Evolutionary conservation across 1,140 invertebrate species (phyloP).

Genomic region (Pantala flavescens): DNA sequence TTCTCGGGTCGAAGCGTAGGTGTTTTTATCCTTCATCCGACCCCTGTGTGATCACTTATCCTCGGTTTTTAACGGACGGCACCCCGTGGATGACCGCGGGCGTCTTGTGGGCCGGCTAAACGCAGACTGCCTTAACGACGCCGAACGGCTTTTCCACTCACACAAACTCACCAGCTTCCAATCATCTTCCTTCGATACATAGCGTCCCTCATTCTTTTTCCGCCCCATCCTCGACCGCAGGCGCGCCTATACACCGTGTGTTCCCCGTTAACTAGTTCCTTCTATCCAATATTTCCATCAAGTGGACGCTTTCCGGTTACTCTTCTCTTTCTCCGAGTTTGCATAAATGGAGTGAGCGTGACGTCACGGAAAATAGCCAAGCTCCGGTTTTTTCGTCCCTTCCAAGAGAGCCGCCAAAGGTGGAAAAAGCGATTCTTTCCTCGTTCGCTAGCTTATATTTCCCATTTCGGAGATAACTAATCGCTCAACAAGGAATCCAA

Average conservation of each 20-base stretch:
- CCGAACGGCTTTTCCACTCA: neutral
- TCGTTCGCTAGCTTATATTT: no score
- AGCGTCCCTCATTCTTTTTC: neutral
- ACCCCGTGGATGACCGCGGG: neutral
- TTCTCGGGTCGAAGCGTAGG: neutral
- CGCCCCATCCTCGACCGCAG: neutral
- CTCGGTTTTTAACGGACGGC: neutral
- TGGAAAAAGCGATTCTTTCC: no score
- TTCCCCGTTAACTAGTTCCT: conserved; percentile 8
- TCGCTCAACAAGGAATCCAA: no score
- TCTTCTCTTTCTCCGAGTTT: neutral
- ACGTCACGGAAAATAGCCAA: neutral
- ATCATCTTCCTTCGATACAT: conserved; percentile 6
- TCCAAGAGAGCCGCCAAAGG: neutral
- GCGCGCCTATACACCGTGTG: neutral
- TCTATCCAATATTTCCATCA: neutral
- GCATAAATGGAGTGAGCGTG: conserved; percentile 7
- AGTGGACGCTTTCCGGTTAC: neutral
- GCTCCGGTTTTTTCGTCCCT: neutral
- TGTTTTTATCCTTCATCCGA: neutral
- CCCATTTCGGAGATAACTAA: no score
- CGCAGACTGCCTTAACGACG: neutral
- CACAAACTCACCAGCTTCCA: neutral
- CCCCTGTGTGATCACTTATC: neutral
- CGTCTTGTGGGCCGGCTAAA: conserved; percentile 1